phyloP scores from a whole-genome alignment of 2,888 invertebrate species.

The Aplocera efformata region DNA sequence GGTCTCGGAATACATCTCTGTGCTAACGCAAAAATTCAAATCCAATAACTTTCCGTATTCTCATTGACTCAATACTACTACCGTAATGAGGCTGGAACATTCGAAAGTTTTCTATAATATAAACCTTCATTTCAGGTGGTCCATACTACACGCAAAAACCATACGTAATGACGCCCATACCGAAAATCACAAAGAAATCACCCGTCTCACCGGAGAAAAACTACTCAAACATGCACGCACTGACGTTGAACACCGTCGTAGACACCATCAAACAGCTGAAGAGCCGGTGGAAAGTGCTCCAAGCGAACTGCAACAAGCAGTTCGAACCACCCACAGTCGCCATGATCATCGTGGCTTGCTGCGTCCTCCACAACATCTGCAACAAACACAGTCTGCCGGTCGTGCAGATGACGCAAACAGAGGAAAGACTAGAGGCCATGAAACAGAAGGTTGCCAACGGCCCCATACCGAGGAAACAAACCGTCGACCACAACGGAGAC shows the following conservation, averaged over 20 bases:
- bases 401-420: constrained; percentile 57
- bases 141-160: constrained; percentile 61
- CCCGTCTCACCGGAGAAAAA: constrained; percentile 68
- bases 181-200: constrained; percentile 67
- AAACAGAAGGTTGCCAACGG: constrained; percentile 71
- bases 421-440: constrained; percentile 65
- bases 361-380: constrained; percentile 63
- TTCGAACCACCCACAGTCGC: constrained; percentile 59
- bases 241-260: constrained; percentile 44
- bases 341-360: constrained; percentile 63
- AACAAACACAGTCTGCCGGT: constrained; percentile 47
- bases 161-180: constrained; percentile 67
- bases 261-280: constrained; percentile 69
- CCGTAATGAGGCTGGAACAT: too few relatives aligned
- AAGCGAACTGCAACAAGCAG: constrained; percentile 66
- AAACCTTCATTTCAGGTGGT: constrained; percentile 47
- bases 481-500: constrained; percentile 47
- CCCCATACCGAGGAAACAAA: constrained; percentile 54
- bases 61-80: too few relatives aligned
- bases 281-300: constrained; percentile 67
- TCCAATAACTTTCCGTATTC: too few relatives aligned
- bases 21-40: too few relatives aligned
- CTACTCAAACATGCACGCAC: constrained; percentile 57
- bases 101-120: neutral
- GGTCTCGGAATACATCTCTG: too few relatives aligned